Base-by-base conservation (phyloP, 2,888 invertebrate species). In the Hypselothyrea guttata region DNA sequence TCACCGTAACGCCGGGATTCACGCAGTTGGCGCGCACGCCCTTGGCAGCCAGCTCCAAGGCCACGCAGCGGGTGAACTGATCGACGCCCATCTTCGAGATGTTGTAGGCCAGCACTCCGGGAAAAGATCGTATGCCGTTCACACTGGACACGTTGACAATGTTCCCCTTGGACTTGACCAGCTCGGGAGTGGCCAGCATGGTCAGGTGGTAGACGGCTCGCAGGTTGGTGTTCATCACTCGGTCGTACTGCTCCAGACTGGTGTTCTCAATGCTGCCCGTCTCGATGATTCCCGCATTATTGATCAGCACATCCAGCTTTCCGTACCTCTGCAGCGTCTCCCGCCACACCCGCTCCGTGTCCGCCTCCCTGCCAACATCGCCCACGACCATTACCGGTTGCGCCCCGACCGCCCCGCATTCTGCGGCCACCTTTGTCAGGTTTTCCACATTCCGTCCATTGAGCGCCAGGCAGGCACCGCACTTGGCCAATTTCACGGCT, bases 71-170 rank as follows among this genome's bases (percentile, higher is more conserved):
- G 0, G 99, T 99, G 71, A 99, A 94, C 88, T 98, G 98, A 90
- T 99, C 99, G 0, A 99, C 92, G 1, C 98, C 96, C 31, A 97
- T 93, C 90, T 99, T 99, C 0, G 97, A 97, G 89, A 99, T 94
- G 75, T 94, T 95, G 89, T 99, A 99, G 0, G 97, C 95, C 38
- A 98, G 90, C 0, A 98, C 95, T 5, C 95, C 95, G 1, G 98
- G 94, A 88, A 98, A 98, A 40, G 98, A 94, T 84, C 98, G 91
- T 16, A 97, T 92, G 2, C 98, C 98, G 84, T 95, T 96, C 0
- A 98, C 97, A 88, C 98, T 98, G 1, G 98, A 98, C 0, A 99
- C 95, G 88, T 98, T 99, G 0, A 99, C 97, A 75, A 98, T 94
- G 72, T 94, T 96, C n/a, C 97, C 97, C 89, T 96, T 95, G 0